These are phyloP conservation scores for Motacilla tschutschensis DNA, from an alignment of 2,113 vertebrate species.

Conservation along the genomic window DNA sequence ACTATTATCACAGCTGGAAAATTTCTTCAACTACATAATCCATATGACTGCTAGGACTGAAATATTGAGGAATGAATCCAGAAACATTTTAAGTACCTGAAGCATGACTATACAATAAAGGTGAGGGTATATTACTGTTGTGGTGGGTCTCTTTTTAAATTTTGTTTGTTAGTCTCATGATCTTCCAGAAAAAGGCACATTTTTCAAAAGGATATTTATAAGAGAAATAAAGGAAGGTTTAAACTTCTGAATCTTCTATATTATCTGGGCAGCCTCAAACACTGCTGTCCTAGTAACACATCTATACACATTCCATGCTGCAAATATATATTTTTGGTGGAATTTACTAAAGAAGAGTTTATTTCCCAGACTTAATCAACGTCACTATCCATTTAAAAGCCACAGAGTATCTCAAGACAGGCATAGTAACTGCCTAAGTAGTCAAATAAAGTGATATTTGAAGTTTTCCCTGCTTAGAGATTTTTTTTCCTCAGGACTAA, in stretches of 20 bases:
- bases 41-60: not conserved
- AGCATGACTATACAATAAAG: not conserved
- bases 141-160: not conserved
- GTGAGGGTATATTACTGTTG: not conserved
- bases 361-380: not conserved
- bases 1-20: not conserved
- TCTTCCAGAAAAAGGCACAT: not conserved
- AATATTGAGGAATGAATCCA: not conserved
- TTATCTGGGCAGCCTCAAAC: not conserved
- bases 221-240: not conserved
- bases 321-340: not conserved
- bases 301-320: not conserved
- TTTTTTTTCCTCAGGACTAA: not conserved
- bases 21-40: not conserved
- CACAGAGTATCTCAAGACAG: not conserved
- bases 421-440: not conserved
- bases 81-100: not conserved
- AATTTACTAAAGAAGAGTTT: not conserved
- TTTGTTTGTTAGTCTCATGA: not conserved
- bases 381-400: not conserved
- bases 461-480: not conserved
- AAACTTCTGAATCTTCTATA: not conserved
- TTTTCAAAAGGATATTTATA: not conserved
- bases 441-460: not conserved
- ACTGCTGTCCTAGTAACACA: not conserved